Conservation (phyloP, 2,888 invertebrate genomes). For the Dryobota labecula region DNA sequence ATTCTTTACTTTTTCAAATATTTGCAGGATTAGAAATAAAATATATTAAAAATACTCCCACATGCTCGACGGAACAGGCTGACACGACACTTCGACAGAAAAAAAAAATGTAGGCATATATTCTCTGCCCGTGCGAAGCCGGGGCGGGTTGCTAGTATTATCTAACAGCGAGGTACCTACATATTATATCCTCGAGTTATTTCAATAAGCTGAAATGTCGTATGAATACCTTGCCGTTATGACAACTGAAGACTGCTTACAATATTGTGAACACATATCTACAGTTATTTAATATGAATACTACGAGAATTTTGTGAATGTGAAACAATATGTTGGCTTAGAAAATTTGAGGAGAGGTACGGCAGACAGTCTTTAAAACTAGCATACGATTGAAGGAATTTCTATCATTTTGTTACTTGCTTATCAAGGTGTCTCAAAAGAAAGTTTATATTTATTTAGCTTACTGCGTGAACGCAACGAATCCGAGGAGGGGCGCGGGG, state of each 20-base stretch:
- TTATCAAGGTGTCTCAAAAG: too few relatives aligned
- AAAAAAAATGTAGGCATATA: too few relatives aligned
- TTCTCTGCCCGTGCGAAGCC: too few relatives aligned
- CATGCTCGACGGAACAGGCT: too few relatives aligned
- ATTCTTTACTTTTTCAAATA: too few relatives aligned
- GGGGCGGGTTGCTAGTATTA: too few relatives aligned
- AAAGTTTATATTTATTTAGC: too few relatives aligned
- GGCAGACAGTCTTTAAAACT: not conserved
- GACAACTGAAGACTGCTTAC: constrained; percentile 35
- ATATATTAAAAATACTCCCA: too few relatives aligned
- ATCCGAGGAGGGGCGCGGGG: too few relatives aligned
- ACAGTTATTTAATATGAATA: constrained; percentile 49
- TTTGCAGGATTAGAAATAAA: too few relatives aligned
- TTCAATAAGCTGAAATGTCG: constrained; percentile 47
- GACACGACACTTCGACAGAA: too few relatives aligned
- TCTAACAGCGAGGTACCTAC: not conserved
- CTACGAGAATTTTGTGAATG: constrained; percentile 3
- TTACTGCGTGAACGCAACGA: too few relatives aligned
- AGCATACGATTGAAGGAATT: not conserved
- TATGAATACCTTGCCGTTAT: constrained; percentile 39
- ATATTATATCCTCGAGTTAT: constrained; percentile 24
- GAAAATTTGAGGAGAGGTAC: not conserved
- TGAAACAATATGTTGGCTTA: constrained; percentile 11
- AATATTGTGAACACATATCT: constrained; percentile 35
- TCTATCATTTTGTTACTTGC: not conserved